A percentile compares a stretch with the other conserved stretches of the same genome.
Evolutionary conservation across 2,888 invertebrate species (phyloP).

Genomic region (Epinotia bilunana): DNA sequence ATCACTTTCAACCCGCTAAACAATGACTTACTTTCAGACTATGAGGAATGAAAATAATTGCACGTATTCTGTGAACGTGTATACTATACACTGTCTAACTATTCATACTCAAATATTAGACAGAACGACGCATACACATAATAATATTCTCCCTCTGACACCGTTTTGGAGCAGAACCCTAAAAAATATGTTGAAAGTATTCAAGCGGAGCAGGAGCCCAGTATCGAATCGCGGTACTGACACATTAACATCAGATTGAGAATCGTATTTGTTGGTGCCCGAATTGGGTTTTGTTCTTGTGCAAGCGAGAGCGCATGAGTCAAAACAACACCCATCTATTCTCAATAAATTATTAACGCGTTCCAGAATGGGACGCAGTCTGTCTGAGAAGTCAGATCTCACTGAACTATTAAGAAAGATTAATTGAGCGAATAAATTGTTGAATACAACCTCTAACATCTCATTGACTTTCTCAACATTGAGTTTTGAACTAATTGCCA

Average conservation of each 20-base stretch:
- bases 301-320: not conserved
- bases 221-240: not conserved
- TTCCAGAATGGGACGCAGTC: not conserved
- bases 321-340: not conserved
- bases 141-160: too few species aligned
- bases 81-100: too few species aligned
- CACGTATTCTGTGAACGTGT: too few species aligned
- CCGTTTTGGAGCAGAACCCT: not conserved
- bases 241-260: not conserved
- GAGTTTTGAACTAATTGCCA: not conserved
- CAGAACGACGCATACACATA: too few species aligned
- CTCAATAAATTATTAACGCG: not conserved
- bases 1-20: too few species aligned
- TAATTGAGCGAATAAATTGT: slow-evolving; percentile 20
- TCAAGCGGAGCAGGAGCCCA: not conserved
- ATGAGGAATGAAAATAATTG: too few species aligned
- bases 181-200: not conserved
- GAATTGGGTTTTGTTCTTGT: not conserved
- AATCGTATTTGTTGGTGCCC: not conserved
- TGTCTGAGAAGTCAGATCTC: not conserved
- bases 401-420: slow-evolving; percentile 5
- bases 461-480: not conserved
- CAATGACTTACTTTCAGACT: too few species aligned
- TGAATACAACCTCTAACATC: not conserved
- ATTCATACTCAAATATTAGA: too few species aligned